These are phyloP conservation scores for Vicugna pacos DNA, from an alignment of 2,113 vertebrate species.

Conservation along the genomic window DNA sequence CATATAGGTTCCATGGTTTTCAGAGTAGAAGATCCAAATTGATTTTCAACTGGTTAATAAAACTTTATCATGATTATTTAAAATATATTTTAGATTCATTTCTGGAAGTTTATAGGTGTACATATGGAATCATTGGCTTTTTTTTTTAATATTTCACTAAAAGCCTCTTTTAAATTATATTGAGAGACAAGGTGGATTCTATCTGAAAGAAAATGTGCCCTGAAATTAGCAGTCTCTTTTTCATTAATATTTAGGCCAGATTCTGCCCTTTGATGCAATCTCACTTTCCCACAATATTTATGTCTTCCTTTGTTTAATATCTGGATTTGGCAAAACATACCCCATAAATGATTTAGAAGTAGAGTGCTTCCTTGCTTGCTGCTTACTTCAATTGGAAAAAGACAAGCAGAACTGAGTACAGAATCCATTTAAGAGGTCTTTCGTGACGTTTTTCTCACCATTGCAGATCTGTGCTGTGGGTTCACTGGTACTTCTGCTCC, in stretches of 20 bases:
- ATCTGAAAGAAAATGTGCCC: conserved; percentile 10
- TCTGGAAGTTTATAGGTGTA: conserved; percentile 27
- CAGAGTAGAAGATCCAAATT: not conserved
- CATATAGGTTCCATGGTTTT: not conserved
- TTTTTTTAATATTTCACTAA: conserved; percentile 53
- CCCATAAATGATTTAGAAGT: not conserved
- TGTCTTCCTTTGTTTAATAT: conserved; percentile 44
- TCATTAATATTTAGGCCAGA: conserved; percentile 30
- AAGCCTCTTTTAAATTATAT: conserved; percentile 33
- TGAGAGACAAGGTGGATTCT: not conserved
- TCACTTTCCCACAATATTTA: not conserved
- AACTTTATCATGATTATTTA: conserved; percentile 43
- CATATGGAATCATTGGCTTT: conserved; percentile 1
- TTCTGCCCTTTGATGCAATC: not conserved
- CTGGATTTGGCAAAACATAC: not conserved
- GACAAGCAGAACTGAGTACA: not conserved
- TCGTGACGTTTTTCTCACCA: not conserved
- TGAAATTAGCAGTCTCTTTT: conserved; percentile 11
- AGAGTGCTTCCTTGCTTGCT: not conserved
- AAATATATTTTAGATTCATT: conserved; percentile 39
- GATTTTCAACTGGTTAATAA: conserved; percentile 25
- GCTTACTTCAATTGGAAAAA: not conserved
- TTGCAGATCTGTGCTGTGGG: not conserved
- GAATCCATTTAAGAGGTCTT: not conserved
- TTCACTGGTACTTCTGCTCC: not conserved